phyloP scores from a whole-genome alignment of 2,113 vertebrate genomes.

The Scomber japonicus region DNA sequence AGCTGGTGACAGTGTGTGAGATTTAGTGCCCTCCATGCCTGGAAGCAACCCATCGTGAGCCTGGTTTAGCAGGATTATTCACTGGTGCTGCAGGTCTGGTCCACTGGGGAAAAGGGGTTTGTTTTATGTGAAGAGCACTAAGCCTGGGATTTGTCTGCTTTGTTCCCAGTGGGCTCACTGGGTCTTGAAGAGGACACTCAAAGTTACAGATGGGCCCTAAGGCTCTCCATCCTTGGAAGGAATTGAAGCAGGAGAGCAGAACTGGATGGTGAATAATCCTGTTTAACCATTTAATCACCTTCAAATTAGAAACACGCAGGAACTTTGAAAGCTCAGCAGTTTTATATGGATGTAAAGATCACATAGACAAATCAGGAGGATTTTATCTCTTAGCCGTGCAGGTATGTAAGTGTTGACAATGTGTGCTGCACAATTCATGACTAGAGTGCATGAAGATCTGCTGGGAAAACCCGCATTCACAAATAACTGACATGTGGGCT shows the following conservation, averaged over 20 bases:
- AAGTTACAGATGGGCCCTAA: constrained; percentile 10
- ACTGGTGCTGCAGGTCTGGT: constrained; percentile 15
- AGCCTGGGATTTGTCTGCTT: constrained; percentile 53
- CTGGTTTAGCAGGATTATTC: constrained; percentile 56
- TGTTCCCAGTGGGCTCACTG: constrained; percentile 21
- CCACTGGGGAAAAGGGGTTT: constrained; percentile 40
- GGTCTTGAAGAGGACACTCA: constrained; percentile 33
- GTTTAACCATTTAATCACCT: background rate
- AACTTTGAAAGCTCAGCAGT: background rate
- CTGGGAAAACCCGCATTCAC: background rate
- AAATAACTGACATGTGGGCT: no score
- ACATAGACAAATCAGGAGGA: background rate
- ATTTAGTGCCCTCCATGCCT: constrained; percentile 34
- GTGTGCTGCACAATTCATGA: background rate
- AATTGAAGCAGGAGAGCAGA: background rate
- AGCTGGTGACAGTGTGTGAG: constrained; percentile 36
- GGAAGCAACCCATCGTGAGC: constrained; percentile 40
- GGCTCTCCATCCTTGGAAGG: background rate
- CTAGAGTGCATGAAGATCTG: background rate
- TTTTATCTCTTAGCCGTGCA: background rate
- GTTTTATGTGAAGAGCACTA: constrained; percentile 39
- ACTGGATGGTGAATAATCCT: background rate
- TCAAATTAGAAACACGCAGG: background rate
- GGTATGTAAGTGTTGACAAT: background rate
- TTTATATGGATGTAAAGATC: background rate